Conservation (phyloP, 1,140 invertebrate genomes). For the Eurosta solidaginis region DNA sequence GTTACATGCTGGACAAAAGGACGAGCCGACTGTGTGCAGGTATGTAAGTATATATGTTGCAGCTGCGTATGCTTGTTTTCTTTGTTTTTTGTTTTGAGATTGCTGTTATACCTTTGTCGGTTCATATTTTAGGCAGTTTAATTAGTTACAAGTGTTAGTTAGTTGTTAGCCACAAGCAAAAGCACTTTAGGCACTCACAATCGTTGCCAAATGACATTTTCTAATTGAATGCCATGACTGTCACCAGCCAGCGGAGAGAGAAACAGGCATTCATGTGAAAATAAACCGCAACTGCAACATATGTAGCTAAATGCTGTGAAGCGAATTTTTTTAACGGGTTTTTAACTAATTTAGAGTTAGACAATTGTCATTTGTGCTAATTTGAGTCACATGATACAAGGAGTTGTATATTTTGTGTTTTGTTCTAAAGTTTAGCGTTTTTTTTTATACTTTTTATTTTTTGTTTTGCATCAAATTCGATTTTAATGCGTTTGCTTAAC, state of each 20-base stretch:
- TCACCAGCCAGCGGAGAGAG: neutral
- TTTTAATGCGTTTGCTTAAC: neutral
- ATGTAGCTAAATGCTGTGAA: neutral
- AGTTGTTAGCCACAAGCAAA: slow-evolving; percentile 24
- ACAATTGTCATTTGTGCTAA: too few relatives aligned
- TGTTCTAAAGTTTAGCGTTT: too few relatives aligned
- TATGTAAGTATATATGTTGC: too few relatives aligned
- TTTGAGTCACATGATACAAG: too few relatives aligned
- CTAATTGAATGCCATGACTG: slow-evolving; percentile 13
- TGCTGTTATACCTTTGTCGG: neutral
- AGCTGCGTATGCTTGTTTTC: neutral
- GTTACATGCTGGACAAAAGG: neutral
- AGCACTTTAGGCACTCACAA: slow-evolving; percentile 13
- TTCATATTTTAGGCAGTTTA: slow-evolving; percentile 22
- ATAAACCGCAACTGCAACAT: neutral
- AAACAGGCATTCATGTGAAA: neutral
- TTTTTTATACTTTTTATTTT: neutral
- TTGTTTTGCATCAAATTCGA: neutral
- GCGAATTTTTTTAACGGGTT: neutral
- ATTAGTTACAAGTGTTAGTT: slow-evolving; percentile 27
- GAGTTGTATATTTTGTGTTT: neutral
- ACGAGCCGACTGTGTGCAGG: neutral
- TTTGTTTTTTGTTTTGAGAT: neutral
- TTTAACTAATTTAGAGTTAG: too few relatives aligned
- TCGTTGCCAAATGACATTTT: neutral